Evolutionary conservation across 2,113 vertebrate species (phyloP).

Genomic region (Noctilio leporinus): DNA sequence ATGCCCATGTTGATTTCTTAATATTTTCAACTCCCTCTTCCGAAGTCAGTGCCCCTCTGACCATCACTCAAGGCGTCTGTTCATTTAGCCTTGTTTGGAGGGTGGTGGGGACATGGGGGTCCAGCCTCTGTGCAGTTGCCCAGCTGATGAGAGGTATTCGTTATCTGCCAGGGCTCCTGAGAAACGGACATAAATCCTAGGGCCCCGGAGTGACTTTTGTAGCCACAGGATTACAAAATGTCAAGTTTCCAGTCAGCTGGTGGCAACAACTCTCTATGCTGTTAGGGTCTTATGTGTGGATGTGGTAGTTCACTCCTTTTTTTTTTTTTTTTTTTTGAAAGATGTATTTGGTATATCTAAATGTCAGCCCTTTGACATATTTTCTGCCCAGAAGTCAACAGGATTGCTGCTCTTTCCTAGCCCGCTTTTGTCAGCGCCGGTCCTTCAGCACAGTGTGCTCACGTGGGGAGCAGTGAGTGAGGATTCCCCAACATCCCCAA

Average conservation of each 20-base stretch:
- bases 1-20: neutral
- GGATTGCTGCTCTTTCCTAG: neutral
- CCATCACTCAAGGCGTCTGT: neutral
- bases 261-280: accelerated
- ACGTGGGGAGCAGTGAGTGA: accelerated
- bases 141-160: neutral
- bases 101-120: neutral
- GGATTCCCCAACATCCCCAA: too few relatives aligned
- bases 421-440: neutral
- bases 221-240: neutral
- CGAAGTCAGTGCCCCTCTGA: neutral
- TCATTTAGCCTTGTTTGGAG: neutral
- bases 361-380: neutral
- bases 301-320: neutral
- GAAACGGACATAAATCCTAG: neutral
- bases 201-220: neutral
- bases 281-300: accelerated
- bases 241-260: neutral
- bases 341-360: neutral
- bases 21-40: conserved; percentile 49
- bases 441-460: too few relatives aligned
- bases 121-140: conserved; percentile 12
- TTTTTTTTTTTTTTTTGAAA: neutral
- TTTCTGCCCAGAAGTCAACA: neutral
- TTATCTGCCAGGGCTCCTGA: neutral